Conservation (phyloP, 2,797 vertebrate genomes). For the Atherinosoma microstoma region DNA sequence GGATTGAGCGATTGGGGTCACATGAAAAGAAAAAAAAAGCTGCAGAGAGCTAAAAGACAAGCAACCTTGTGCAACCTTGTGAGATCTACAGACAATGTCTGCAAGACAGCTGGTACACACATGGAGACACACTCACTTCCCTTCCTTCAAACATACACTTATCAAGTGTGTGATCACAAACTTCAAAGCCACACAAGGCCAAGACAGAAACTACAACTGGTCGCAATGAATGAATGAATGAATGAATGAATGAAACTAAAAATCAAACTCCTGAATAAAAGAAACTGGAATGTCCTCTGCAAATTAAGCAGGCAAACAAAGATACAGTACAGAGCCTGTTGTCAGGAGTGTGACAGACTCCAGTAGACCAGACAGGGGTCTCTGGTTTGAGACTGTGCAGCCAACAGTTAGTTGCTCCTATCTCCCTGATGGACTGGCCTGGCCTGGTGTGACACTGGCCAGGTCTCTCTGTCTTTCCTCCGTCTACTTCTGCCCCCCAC, state of each 20-base stretch:
- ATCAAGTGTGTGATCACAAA: constrained; percentile 21
- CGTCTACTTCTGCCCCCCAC: constrained; percentile 25
- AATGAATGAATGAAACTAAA: background rate
- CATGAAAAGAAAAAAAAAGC: constrained; percentile 17
- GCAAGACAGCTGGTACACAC: constrained; percentile 61
- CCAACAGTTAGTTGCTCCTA: constrained; percentile 69
- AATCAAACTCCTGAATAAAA: constrained; percentile 31
- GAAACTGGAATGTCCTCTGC: background rate
- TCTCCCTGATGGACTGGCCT: constrained; percentile 71
- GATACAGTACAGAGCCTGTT: constrained; percentile 56
- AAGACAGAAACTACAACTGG: constrained; percentile 3
- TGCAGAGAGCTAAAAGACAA: constrained; percentile 33
- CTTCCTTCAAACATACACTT: constrained; percentile 26
- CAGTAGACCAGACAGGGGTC: constrained; percentile 75
- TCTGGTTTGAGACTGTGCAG: constrained; percentile 73
- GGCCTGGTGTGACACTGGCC: constrained; percentile 69
- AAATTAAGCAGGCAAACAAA: constrained; percentile 30
- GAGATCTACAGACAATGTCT: constrained; percentile 60
- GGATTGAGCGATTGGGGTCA: constrained; percentile 51
- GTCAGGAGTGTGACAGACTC: constrained; percentile 78
- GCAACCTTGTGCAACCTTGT: constrained; percentile 63
- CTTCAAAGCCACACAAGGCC: constrained; percentile 26
- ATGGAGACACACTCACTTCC: constrained; percentile 27
- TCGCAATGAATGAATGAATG: background rate
- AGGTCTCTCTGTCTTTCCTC: constrained; percentile 72